Evolutionary conservation across 2,888 invertebrate species (phyloP), one percentile per base, ranked within the genome.

Genomic region (Lithophane semibrunnea): DNA sequence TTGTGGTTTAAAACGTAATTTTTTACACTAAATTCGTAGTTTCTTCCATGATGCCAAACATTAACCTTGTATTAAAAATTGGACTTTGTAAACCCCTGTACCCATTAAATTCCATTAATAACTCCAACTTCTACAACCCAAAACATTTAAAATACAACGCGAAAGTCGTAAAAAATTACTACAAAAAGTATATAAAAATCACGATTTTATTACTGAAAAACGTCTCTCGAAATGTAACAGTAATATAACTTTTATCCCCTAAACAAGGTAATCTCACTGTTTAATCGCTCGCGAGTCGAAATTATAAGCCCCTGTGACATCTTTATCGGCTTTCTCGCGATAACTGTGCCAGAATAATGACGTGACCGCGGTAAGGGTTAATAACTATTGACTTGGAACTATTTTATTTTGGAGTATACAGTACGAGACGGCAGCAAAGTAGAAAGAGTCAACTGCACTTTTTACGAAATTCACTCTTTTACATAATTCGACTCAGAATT

Each of bases 251-350:
- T 89, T 90, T 91, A 88, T 89, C 88, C 87, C 88, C 84, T 89
- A 91, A 91, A 88, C 84, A 80, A 76, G 80, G 87, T 90, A 92
- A 95, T 94, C 94, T 90, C 80, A 67, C 70, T 82, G 77, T 86
- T 86, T 88, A 88, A 94, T 93, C 93, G 88, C 88, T 80, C 83
- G 88, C 82, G 82, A 84, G 75, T 89, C 87, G 87, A 92, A 94
- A 94, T 92, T 93, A 93, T 92, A 92, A 91, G 87, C 90, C 90
- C 89, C 88, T 92, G 91, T 94, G 95, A 95, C 96, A 94, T 95
- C 95, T 95, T 94, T 95, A 96, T 95, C 94, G 94, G 86, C 80
- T 72, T 88, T 83, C 86, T 83, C 75, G 79, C 83, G 85, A 87
- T 89, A 88, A 88, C 72, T 84, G 77, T 83, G 86, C 86, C 74